Evolutionary conservation across 2,888 invertebrate species (phyloP).

Genomic region (Frankliniella intonsa): DNA sequence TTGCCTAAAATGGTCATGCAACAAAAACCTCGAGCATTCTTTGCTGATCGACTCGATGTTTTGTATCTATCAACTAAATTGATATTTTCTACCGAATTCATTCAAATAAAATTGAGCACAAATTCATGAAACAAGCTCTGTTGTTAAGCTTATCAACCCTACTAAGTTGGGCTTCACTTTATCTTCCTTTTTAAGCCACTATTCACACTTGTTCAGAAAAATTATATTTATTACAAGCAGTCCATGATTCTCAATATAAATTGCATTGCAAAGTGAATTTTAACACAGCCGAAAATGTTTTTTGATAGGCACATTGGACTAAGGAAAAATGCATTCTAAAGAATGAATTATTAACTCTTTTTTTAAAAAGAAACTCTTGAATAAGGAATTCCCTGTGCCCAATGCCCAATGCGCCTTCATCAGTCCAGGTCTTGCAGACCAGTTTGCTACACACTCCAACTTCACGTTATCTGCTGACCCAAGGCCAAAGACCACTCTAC

Average conservation of each 20-base stretch:
- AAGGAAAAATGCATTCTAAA: no score
- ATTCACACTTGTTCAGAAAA: neutral
- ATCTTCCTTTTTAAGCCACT: neutral
- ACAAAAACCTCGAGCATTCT: neutral
- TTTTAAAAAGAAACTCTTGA: no score
- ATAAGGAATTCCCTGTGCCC: no score
- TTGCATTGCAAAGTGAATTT: neutral
- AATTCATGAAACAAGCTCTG: neutral
- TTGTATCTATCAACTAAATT: no score
- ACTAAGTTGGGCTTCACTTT: neutral
- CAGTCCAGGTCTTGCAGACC: no score
- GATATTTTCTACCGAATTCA: neutral
- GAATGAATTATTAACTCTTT: neutral
- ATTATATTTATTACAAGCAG: neutral
- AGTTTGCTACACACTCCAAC: no score
- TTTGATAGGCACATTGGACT: neutral
- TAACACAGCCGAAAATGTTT: neutral
- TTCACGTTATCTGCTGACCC: no score
- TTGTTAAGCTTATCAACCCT: no score
- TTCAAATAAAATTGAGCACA: neutral
- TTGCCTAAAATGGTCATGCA: neutral
- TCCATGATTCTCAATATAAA: slow-evolving; percentile 9
- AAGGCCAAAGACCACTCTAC: no score
- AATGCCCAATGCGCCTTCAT: no score
- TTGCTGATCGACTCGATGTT: no score